Conservation (phyloP, 2,113 vertebrate genomes). For the Planiliza haematocheilus region DNA sequence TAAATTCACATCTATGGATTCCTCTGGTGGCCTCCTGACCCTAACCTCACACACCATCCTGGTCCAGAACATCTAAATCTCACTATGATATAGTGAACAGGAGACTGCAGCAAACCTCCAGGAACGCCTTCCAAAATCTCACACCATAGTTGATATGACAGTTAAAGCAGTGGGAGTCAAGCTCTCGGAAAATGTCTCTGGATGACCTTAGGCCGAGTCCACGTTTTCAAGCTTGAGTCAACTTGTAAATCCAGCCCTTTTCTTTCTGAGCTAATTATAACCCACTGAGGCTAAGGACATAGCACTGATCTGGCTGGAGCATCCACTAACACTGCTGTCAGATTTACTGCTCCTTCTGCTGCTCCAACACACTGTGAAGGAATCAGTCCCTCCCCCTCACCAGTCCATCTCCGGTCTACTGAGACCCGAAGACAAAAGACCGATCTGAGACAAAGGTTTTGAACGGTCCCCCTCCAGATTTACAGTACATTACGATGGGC, state of each 20-base stretch:
- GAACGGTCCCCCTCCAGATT: conserved; percentile 64
- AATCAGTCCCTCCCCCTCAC: conserved; percentile 36
- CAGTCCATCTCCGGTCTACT: conserved; percentile 31
- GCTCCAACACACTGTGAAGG: conserved; percentile 32
- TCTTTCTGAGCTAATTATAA: conserved; percentile 60
- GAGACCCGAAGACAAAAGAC: conserved; percentile 59
- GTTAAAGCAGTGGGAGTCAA: conserved; percentile 20
- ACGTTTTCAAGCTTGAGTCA: conserved; percentile 42
- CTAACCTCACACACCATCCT: neutral
- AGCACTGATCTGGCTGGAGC: conserved; percentile 46
- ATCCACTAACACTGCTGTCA: conserved; percentile 40
- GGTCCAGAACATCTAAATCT: too few species aligned
- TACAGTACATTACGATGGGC: conserved; percentile 57
- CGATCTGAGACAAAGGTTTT: conserved; percentile 62
- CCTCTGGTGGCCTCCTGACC: neutral
- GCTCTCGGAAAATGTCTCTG: conserved; percentile 15
- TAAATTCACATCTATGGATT: neutral
- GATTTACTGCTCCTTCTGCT: conserved; percentile 69
- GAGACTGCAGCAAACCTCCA: neutral
- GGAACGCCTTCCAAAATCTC: too few species aligned
- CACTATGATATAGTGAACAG: too few species aligned
- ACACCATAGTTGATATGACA: neutral
- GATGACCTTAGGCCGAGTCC: conserved; percentile 37
- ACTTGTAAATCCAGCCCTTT: conserved; percentile 55
- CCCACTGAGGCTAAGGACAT: conserved; percentile 64